Percentiles rank a stretch among this genome's conserved stretches.
phyloP scores from a whole-genome alignment of 1,140 invertebrate genomes.

The Pseudobourletiella spinata region DNA sequence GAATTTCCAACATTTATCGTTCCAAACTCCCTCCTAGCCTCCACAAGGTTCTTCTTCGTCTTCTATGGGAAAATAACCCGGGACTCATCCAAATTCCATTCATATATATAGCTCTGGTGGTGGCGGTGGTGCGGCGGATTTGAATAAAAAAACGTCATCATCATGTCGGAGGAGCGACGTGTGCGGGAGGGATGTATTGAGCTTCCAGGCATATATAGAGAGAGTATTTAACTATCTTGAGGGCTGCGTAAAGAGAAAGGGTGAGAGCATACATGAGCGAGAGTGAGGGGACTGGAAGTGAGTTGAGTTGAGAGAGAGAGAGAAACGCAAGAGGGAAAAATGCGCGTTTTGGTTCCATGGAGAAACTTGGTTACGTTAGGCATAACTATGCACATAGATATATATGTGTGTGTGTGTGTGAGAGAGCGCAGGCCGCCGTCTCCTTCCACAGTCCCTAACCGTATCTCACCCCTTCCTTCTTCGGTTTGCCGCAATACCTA shows the following conservation, averaged over 20 bases:
- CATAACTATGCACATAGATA: neutral
- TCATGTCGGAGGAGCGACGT: conserved; percentile 11
- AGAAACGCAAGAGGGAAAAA: neutral
- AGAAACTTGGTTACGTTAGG: neutral
- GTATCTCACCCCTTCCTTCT: conserved; percentile 22
- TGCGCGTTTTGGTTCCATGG: neutral
- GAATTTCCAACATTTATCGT: conserved; percentile 2
- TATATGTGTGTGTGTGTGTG: neutral
- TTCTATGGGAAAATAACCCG: neutral
- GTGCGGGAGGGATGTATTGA: too few species aligned
- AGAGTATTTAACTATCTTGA: neutral
- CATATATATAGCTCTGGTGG: neutral
- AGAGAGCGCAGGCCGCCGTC: neutral
- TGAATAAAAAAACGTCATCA: conserved; percentile 14
- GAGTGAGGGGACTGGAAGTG: neutral
- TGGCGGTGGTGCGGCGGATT: too few species aligned
- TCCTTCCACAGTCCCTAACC: conserved; percentile 10
- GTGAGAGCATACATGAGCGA: too few species aligned
- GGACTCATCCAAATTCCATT: neutral
- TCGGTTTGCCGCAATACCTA: conserved; percentile 31
- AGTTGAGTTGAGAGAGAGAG: neutral
- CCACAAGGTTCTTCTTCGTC: neutral
- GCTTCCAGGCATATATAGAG: neutral
- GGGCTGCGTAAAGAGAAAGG: neutral
- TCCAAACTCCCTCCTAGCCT: neutral